These are phyloP conservation scores for Drosophila malerkotliana DNA, from an alignment of 1,140 invertebrate genomes.

Conservation along the genomic window DNA sequence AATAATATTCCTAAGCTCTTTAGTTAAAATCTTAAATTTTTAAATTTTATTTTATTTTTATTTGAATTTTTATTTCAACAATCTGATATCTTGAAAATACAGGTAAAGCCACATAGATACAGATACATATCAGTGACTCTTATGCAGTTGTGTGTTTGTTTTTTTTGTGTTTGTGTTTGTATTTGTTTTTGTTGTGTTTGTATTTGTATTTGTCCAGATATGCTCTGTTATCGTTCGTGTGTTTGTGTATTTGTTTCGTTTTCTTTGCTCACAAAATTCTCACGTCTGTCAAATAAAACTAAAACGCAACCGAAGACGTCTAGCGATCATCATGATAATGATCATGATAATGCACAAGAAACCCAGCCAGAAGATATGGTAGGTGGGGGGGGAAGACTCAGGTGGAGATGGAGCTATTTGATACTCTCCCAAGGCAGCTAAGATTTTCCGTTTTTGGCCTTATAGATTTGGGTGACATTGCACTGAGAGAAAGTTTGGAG, in stretches of 20 bases:
- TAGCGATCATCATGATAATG: conserved; percentile 31
- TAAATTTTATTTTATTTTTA: neutral
- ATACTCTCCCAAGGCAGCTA: conserved; percentile 9
- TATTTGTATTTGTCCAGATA: conserved; percentile 47
- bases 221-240: conserved; percentile 64
- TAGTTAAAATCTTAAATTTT: neutral
- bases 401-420: conserved; percentile 17
- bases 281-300: conserved; percentile 71
- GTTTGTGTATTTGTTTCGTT: conserved; percentile 29
- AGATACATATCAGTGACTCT: neutral
- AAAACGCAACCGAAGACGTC: conserved; percentile 41
- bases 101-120: neutral
- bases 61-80: neutral
- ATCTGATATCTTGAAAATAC: neutral
- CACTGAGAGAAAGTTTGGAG: neutral
- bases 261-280: conserved; percentile 77
- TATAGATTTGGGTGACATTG: neutral
- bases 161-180: conserved; percentile 18
- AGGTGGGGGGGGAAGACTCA: conserved; percentile 4
- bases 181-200: neutral
- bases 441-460: conserved; percentile 10
- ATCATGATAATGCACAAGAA: conserved; percentile 47
- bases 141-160: neutral
- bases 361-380: neutral
- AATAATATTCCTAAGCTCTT: too few species aligned